phyloP scores from a whole-genome alignment of 2,797 vertebrate genomes.

The Scolopax bukidnonensis region DNA sequence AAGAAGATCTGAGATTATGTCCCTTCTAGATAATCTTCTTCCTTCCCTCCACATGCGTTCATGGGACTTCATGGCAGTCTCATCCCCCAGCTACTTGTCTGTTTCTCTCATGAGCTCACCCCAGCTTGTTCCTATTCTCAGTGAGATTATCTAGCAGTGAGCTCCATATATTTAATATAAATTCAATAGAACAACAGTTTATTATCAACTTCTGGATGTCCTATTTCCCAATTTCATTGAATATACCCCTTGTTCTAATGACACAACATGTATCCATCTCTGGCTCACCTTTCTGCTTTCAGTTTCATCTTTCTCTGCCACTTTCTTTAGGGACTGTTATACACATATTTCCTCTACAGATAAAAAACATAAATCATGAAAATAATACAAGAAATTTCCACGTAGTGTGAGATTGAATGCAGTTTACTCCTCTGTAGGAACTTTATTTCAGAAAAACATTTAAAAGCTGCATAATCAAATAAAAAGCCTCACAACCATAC shows the following conservation, averaged over 20 bases:
- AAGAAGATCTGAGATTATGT: neutral
- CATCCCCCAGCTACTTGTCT: neutral
- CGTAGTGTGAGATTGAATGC: neutral
- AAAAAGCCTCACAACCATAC: neutral
- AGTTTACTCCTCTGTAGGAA: neutral
- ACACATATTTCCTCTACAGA: neutral
- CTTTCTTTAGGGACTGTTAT: neutral
- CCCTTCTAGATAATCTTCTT: neutral
- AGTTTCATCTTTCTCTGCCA: neutral
- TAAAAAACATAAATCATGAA: neutral
- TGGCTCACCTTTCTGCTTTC: neutral
- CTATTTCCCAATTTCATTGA: neutral
- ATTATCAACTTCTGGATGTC: neutral
- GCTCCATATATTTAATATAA: neutral
- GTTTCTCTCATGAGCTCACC: neutral
- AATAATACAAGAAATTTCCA: neutral
- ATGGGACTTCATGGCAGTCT: fast-evolving
- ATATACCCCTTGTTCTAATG: neutral
- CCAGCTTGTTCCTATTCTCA: neutral
- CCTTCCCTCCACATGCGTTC: neutral
- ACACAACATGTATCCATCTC: neutral
- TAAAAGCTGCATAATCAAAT: neutral
- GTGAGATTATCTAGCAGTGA: neutral
- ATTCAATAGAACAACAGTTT: neutral
- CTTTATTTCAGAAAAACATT: neutral